phyloP scores from a whole-genome alignment of 64 coral and sea anemone genomes.

The Hydrozoanthus tunicans region DNA sequence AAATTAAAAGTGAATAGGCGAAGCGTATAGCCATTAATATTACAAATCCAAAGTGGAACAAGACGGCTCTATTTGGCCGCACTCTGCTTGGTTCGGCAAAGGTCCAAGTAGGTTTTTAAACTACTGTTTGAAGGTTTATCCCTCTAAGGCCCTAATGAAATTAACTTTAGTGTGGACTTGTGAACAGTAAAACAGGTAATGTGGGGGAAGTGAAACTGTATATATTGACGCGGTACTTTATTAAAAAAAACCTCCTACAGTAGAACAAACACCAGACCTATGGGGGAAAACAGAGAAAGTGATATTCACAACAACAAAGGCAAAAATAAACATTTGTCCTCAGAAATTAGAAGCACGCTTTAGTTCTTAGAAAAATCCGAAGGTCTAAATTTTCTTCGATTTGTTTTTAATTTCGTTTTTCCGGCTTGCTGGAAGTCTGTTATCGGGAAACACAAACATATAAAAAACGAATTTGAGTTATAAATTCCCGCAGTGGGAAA shows the following conservation, averaged over 20 bases:
- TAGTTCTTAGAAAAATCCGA: background rate
- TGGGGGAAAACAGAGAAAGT: slow-evolving; percentile 1
- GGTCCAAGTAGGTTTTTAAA: too few species aligned
- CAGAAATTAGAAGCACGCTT: background rate
- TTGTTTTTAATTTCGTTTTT: too few species aligned
- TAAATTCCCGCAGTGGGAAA: too few species aligned
- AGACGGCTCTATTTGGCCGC: too few species aligned
- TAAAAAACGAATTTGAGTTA: too few species aligned
- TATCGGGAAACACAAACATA: too few species aligned
- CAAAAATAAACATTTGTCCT: slow-evolving; percentile 10
- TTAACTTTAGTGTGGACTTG: background rate
- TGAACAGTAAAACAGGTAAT: background rate
- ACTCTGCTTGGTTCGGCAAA: too few species aligned
- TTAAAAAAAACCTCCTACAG: slow-evolving; percentile 32
- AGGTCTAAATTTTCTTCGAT: too few species aligned
- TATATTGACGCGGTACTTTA: slow-evolving; percentile 9
- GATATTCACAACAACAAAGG: background rate
- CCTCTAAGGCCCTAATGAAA: slow-evolving; percentile 17
- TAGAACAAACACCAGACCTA: slow-evolving; percentile 4
- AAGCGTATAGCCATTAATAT: too few species aligned
- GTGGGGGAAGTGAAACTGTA: background rate
- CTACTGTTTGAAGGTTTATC: too few species aligned
- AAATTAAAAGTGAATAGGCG: background rate
- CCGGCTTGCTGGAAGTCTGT: too few species aligned
- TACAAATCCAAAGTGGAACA: too few species aligned